Percentiles rank a stretch among this genome's conserved stretches.
Conservation (phyloP, 2,113 vertebrate genomes). For the Gila orcuttii region DNA sequence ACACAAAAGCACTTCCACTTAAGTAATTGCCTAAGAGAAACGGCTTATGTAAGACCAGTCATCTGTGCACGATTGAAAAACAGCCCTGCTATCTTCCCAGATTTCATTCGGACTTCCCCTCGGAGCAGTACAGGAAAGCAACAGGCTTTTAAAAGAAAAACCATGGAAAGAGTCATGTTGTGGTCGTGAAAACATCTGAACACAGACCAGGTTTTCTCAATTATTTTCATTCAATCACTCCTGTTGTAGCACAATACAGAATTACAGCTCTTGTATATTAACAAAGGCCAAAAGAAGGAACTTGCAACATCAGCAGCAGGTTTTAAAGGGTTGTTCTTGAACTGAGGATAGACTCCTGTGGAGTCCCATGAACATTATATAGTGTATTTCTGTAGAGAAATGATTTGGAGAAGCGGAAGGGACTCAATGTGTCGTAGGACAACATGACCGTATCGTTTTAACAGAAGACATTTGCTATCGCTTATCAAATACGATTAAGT, state of each 20-base stretch:
- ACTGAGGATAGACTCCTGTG: background rate
- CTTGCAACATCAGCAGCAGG: background rate
- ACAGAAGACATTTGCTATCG: background rate
- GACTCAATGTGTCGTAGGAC: background rate
- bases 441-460: no score
- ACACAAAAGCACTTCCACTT: constrained; percentile 55
- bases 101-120: background rate
- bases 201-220: background rate
- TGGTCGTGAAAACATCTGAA: constrained; percentile 6
- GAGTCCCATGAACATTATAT: background rate
- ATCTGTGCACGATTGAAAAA: constrained; percentile 36
- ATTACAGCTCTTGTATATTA: background rate
- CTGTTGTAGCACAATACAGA: background rate
- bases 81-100: background rate
- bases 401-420: background rate
- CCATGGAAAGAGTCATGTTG: background rate
- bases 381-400: background rate
- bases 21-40: constrained; percentile 62
- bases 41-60: constrained; percentile 54
- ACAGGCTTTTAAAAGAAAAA: background rate
- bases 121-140: background rate
- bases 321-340: background rate
- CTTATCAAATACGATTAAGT: background rate
- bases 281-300: background rate
- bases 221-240: background rate